Evolutionary conservation across 2,888 invertebrate genomes (phyloP).

Genomic region (Perizoma affinitatum): DNA sequence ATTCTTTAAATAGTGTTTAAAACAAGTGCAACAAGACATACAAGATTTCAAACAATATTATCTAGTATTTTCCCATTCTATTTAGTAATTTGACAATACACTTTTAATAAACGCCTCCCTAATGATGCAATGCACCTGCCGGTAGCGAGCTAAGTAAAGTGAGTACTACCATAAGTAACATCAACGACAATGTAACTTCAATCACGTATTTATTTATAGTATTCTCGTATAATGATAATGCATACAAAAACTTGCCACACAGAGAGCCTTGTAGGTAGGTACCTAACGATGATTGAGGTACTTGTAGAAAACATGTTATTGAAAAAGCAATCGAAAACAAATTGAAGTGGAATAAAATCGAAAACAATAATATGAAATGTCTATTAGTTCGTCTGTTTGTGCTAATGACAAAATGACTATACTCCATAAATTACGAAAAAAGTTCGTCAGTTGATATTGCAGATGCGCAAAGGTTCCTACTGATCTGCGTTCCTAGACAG

Average conservation of each 20-base stretch:
- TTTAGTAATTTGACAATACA: neutral
- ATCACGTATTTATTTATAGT: slow-evolving; percentile 30
- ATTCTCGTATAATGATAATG: slow-evolving; percentile 30
- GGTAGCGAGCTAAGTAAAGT: neutral
- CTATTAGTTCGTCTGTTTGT: slow-evolving; percentile 4
- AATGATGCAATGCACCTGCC: slow-evolving; percentile 17
- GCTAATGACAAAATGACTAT: slow-evolving; percentile 3
- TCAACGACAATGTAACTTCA: slow-evolving; percentile 22
- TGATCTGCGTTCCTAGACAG: neutral
- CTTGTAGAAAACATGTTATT: slow-evolving; percentile 14
- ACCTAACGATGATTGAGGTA: slow-evolving; percentile 28
- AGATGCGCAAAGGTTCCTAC: neutral
- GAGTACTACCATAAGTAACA: neutral
- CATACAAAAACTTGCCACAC: slow-evolving; percentile 32
- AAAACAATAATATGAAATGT: neutral
- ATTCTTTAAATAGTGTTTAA: too few relatives aligned
- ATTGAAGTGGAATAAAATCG: slow-evolving; percentile 6
- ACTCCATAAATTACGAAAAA: neutral
- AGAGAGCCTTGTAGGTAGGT: slow-evolving; percentile 15
- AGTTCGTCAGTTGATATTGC: neutral
- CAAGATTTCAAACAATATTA: too few relatives aligned
- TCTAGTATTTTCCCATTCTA: neutral
- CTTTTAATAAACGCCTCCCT: slow-evolving; percentile 4
- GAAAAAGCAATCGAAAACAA: slow-evolving; percentile 15
- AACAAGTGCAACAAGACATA: too few relatives aligned